These are phyloP conservation scores for Branchinecta lindahli DNA, from an alignment of 1,140 invertebrate species.

Conservation along the genomic window DNA sequence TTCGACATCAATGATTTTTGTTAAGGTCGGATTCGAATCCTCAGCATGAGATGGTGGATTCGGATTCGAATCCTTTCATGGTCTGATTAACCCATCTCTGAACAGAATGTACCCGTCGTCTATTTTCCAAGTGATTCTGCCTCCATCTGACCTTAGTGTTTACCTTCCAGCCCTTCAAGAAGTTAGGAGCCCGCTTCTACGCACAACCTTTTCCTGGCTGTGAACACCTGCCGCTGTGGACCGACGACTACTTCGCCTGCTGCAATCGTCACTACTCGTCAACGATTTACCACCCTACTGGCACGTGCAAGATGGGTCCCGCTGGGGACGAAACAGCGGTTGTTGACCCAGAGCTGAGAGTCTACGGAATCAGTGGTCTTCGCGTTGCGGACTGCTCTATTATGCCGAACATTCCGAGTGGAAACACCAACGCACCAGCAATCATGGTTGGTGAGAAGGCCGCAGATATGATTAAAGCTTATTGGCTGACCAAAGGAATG, in stretches of 20 bases:
- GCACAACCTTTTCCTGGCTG: constrained; percentile 48
- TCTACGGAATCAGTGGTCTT: constrained; percentile 59
- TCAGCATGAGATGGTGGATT: too few species aligned
- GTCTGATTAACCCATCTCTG: too few species aligned
- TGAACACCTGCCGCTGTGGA: constrained; percentile 42
- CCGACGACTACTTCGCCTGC: constrained; percentile 63
- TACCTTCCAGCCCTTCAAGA: constrained; percentile 13
- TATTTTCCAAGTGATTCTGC: too few species aligned
- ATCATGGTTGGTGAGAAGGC: constrained; percentile 76
- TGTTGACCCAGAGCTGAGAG: constrained; percentile 62
- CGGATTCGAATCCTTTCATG: too few species aligned
- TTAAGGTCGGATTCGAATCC: too few species aligned
- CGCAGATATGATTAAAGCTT: constrained; percentile 62
- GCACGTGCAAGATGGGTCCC: constrained; percentile 84
- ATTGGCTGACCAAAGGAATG: constrained; percentile 36
- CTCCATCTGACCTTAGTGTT: too few species aligned
- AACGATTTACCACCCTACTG: constrained; percentile 72
- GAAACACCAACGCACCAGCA: constrained; percentile 64
- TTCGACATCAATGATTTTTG: too few species aligned
- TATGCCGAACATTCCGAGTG: constrained; percentile 64
- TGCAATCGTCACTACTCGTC: constrained; percentile 61
- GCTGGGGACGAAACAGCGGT: constrained; percentile 66
- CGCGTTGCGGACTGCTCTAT: constrained; percentile 72
- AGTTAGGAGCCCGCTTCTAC: constrained; percentile 22
- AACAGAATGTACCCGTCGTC: too few species aligned